Conservation (phyloP, 2,888 invertebrate species). For the Pomacea canaliculata region DNA sequence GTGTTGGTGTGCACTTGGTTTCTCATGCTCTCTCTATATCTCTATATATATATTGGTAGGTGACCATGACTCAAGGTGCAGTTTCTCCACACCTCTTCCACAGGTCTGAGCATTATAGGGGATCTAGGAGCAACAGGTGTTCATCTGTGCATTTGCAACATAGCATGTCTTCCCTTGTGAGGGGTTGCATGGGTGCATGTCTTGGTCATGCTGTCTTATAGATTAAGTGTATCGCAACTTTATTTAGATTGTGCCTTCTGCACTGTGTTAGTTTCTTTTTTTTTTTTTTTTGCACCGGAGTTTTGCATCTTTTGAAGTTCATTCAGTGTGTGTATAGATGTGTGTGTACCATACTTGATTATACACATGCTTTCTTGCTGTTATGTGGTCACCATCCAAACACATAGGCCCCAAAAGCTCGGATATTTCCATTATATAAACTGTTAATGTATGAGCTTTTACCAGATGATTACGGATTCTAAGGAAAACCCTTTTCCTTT, state of each 20-base stretch:
- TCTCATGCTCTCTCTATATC: background rate
- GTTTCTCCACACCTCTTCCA: conserved; percentile 21
- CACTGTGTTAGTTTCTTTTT: background rate
- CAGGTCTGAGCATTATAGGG: conserved; percentile 31
- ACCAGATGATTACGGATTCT: too few relatives aligned
- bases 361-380: too few relatives aligned
- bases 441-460: too few relatives aligned
- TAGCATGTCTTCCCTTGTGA: background rate
- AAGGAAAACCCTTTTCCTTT: too few relatives aligned
- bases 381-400: too few relatives aligned
- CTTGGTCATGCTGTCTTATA: background rate
- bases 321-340: background rate
- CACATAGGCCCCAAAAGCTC: too few relatives aligned
- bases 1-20: background rate
- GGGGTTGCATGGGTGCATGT: background rate
- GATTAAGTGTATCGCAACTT: background rate
- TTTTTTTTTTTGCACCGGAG: too few relatives aligned
- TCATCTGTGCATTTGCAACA: conserved; percentile 12
- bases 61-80: conserved; percentile 21
- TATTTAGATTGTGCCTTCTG: background rate
- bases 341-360: too few relatives aligned
- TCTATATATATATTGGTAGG: conserved; percentile 13
- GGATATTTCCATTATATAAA: too few relatives aligned
- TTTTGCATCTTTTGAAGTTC: too few relatives aligned
- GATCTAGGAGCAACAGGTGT: conserved; percentile 27